Base-by-base conservation (phyloP, 2,888 invertebrate species). In the Panzeria rudis region DNA sequence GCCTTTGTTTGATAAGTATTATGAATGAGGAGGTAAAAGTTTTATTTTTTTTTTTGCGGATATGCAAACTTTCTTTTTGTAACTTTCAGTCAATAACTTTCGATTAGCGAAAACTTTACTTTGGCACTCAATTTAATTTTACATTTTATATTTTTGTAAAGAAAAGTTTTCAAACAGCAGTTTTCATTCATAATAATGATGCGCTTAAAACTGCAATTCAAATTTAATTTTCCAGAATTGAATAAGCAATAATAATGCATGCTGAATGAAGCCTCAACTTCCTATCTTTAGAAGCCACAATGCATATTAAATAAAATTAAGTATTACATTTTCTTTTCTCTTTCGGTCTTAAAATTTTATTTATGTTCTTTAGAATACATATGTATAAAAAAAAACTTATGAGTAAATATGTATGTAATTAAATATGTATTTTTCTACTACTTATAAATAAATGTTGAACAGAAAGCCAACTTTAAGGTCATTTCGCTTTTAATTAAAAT, bases 401-500 rank as follows among this genome's bases (percentile, higher is more conserved):
- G 29, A 15, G 17, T 41, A 56, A 11, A 38, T 17, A 38, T 20
- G 23, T 20, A 20, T 61, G 20, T 29, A 15, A 29, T 25, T 29
- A 29, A 20, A 56, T n/a, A 6, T 15, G 54, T 3, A 54, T 54
- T 25, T 54, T 54, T 25, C 9, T 15, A 59, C n/a, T 3, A n/a
- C 3, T 29, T 56, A 15, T 32, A n/a, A 11, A 38, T 41, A n/a
- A 38, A 38, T 38, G 25, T 54, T 54, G 6, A 61, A 44, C 25
- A 25, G 20, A 11, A 59, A 69, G 8, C n/a, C 38, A 66, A 73
- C 47, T 61, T 81, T 59, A 64, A 78, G 71, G 64, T 78, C 75
- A 78, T 75, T 85, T 85, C 85, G 72, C 83, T 82, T 86, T 89
- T 88, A 89, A 90, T 91, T 90, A 90, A 90, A 90, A 89, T 90